Conservation (phyloP, 2,888 invertebrate genomes). For the Pegoplata infirma region DNA sequence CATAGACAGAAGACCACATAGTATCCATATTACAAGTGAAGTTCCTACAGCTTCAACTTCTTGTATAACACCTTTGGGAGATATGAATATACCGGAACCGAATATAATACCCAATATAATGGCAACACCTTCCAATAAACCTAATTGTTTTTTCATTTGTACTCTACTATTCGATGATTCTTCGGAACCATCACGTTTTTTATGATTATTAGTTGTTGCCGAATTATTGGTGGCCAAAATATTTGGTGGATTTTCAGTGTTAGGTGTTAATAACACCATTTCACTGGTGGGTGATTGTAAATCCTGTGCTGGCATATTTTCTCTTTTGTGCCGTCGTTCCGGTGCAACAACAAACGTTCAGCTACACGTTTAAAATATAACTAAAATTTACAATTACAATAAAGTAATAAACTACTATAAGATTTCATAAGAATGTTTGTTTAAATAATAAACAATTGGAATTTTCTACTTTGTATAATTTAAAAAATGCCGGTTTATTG, state of each 20-base stretch:
- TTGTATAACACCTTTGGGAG: constrained; percentile 94
- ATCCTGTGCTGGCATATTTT: constrained; percentile 70
- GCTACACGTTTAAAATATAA: constrained; percentile 39
- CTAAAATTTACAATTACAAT: constrained; percentile 34
- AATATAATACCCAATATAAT: constrained; percentile 96
- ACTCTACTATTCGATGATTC: constrained; percentile 78
- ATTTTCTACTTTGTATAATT: constrained; percentile 14
- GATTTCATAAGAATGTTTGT: neutral
- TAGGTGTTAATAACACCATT: constrained; percentile 76
- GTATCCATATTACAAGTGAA: constrained; percentile 91
- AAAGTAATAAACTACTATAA: constrained; percentile 12
- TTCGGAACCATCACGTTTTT: constrained; percentile 67
- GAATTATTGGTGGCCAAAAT: constrained; percentile 2
- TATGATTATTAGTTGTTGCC: constrained; percentile 30
- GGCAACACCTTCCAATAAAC: constrained; percentile 93
- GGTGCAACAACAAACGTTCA: constrained; percentile 35
- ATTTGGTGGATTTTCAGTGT: constrained; percentile 67
- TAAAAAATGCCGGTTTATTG: constrained; percentile 35
- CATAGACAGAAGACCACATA: constrained; percentile 93
- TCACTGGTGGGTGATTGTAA: constrained; percentile 76
- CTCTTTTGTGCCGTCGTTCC: constrained; percentile 17
- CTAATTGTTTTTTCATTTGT: constrained; percentile 92
- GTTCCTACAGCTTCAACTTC: constrained; percentile 94
- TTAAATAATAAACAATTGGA: constrained; percentile 30
- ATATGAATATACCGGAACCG: constrained; percentile 97